Base-by-base conservation (phyloP, 2,888 invertebrate species). In the Toxonevra muliebris region DNA sequence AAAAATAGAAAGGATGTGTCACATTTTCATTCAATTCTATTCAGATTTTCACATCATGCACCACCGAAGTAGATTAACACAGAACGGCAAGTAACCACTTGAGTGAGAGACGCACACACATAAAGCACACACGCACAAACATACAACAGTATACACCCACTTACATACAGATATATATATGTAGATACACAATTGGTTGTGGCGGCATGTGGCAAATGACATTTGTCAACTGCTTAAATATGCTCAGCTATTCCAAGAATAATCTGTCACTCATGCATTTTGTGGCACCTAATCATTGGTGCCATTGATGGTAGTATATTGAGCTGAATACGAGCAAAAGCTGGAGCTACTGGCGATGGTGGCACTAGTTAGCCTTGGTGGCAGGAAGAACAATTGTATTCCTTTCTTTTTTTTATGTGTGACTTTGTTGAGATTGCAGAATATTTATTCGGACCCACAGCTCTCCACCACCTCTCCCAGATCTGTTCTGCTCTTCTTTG, bases 191-290 rank as follows among this genome's bases (percentile, higher is more conserved):
- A 53, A 53, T 53, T 17, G 19, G 53, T 53, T 53, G 17, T 17
- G n/a, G 9, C 10, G 5, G 30, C 15, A 15, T 48, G 48, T 48
- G 48, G 17, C 53, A 53, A 4, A 17, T 53, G 17, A 53, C 53
- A 53, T 53, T 53, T 53, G 53, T 53, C 53, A 53, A 53, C 53
- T 53, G 53, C 53, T 19, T 53, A 15, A 17, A 53, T 19, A 53
- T 53, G 53, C 19, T 53, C 19, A 53, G 53, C 15, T 19, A 53
- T 19, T 53, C 19, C 11, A n/a, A 19, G 15, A 53, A 53, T 19
- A 53, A 15, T n/a, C 15, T 53, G 53, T 19, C 53, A 53, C 53
- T 53, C 19, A 15, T 15, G 8, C 17, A 4, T 53, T n/a, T 19
- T 53, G 53, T 19, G 53, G 53, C 15, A 53, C 11, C 53, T n/a